Conservation (phyloP, 2,113 vertebrate species). For the Saguinus imperator region DNA sequence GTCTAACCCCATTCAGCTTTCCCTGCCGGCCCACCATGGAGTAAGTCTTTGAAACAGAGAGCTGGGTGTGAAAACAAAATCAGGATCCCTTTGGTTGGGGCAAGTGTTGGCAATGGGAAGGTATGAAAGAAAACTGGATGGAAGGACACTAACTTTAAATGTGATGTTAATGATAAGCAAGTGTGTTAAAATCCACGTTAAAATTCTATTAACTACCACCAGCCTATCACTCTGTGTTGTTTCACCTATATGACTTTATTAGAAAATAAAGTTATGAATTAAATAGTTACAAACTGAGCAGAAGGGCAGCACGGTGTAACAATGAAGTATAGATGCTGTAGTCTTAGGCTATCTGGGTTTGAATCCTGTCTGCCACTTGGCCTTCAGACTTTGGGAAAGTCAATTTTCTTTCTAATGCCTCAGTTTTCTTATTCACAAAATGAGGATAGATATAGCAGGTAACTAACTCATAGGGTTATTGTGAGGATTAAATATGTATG, state of each 20-base stretch:
- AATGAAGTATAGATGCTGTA: background rate
- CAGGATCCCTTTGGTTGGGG: background rate
- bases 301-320: background rate
- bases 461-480: background rate
- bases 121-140: background rate
- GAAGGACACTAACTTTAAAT: background rate
- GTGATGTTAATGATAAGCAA: background rate
- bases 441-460: background rate
- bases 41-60: constrained; percentile 40
- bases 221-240: background rate
- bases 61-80: constrained; percentile 5
- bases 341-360: background rate
- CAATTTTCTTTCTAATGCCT: background rate
- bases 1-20: background rate
- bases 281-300: background rate
- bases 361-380: background rate
- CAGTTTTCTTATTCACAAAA: background rate
- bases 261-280: background rate
- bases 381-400: background rate
- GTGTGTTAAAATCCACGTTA: background rate
- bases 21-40: background rate
- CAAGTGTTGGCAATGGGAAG: background rate
- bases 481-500: background rate
- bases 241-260: background rate
- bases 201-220: background rate